Percentiles rank a stretch among this genome's conserved stretches.
phyloP scores from a whole-genome alignment of 2,797 vertebrate species.

The Neopelma chrysocephalum region DNA sequence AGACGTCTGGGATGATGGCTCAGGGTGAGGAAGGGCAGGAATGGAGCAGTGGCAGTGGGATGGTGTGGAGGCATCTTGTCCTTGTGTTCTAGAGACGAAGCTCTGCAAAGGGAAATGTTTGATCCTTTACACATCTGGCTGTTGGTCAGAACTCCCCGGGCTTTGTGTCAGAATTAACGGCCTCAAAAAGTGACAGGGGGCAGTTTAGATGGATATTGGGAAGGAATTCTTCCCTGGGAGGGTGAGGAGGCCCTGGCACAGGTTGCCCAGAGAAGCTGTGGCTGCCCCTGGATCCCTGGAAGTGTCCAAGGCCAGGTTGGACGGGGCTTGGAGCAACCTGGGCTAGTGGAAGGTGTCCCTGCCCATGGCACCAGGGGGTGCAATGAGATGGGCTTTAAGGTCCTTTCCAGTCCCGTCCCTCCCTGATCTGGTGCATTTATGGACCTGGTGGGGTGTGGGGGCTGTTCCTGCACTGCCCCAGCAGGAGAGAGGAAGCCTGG shows the following conservation, averaged over 20 bases:
- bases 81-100: rapidly evolving
- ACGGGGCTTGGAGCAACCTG: not conserved
- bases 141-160: rapidly evolving
- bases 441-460: not conserved
- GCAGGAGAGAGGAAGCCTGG: not conserved
- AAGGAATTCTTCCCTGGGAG: rapidly evolving
- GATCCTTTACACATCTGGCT: rapidly evolving
- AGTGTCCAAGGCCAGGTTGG: not conserved
- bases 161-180: too few relatives aligned
- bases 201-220: not conserved
- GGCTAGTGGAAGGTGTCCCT: rapidly evolving
- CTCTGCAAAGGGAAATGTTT: not conserved
- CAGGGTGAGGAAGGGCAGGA: rapidly evolving
- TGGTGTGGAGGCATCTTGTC: rapidly evolving
- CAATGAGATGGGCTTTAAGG: too few relatives aligned
- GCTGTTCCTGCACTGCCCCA: not conserved
- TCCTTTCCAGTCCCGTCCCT: not conserved
- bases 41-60: rapidly evolving
- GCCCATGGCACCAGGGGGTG: not conserved
- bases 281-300: not conserved
- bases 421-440: rapidly evolving
- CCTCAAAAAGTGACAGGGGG: not conserved
- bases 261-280: not conserved
- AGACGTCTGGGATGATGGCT: not conserved
- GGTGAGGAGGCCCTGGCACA: not conserved